These are phyloP conservation scores for Catalaphyllia jardinei DNA, from an alignment of 64 coral and sea anemone species.

Conservation along the genomic window DNA sequence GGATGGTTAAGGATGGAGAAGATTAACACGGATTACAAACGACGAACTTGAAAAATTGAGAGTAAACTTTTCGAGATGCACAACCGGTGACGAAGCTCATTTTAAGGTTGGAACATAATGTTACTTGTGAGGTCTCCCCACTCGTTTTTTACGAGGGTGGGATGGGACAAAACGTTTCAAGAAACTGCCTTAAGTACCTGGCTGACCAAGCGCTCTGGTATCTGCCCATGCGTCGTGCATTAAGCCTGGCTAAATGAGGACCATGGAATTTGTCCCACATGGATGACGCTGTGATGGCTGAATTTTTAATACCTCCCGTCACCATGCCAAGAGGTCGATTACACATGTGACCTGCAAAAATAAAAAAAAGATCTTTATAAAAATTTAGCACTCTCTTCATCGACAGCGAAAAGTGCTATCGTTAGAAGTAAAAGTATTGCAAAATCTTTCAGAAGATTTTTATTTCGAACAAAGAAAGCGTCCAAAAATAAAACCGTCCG, in stretches of 20 bases:
- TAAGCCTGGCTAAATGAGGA: conserved; percentile 53
- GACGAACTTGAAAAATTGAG: too few relatives aligned
- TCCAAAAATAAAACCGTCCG: not conserved
- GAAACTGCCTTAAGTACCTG: not conserved
- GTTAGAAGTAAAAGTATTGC: too few relatives aligned
- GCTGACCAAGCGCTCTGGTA: conserved; percentile 45
- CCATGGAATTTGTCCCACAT: conserved; percentile 2
- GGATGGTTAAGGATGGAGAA: too few relatives aligned
- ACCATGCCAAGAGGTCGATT: conserved; percentile 59
- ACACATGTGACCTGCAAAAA: conserved; percentile 54
- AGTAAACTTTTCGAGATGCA: too few relatives aligned
- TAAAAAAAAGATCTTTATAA: not conserved
- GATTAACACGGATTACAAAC: too few relatives aligned
- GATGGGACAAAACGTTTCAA: too few relatives aligned
- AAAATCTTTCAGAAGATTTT: not conserved
- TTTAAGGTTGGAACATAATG: too few relatives aligned
- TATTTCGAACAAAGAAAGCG: not conserved
- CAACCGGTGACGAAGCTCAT: too few relatives aligned
- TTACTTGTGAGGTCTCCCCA: too few relatives aligned
- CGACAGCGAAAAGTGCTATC: not conserved
- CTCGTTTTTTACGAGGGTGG: too few relatives aligned
- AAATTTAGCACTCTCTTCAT: not conserved
- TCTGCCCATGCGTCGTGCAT: conserved; percentile 42
- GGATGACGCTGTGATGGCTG: conserved; percentile 59
- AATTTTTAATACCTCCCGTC: conserved; percentile 45